Evolutionary conservation across 2,888 invertebrate species (phyloP).

Genomic region (Oscheius sp.): DNA sequence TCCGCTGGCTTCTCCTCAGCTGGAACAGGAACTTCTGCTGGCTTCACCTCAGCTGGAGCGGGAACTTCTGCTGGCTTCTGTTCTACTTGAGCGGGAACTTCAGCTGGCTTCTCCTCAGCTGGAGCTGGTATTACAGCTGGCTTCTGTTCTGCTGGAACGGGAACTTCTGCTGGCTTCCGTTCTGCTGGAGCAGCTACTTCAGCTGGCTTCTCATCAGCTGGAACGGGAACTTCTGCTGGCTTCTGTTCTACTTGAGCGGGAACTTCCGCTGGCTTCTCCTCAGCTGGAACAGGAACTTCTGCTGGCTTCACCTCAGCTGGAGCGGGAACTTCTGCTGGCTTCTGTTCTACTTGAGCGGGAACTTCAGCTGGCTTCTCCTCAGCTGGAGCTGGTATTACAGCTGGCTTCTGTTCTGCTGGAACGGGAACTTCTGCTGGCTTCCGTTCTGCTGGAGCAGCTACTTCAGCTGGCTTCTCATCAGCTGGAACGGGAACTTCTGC

Average conservation of each 20-base stretch:
- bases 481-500: not conserved
- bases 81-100: not conserved
- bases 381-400: not conserved
- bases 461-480: conserved; percentile 2
- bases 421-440: not conserved
- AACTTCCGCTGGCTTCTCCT: conserved; percentile 19
- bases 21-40: not conserved
- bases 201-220: conserved; percentile 7
- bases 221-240: not conserved
- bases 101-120: conserved; percentile 16
- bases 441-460: not conserved
- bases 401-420: not conserved
- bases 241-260: not conserved
- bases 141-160: conserved; percentile 10
- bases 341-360: not conserved
- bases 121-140: not conserved
- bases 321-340: not conserved
- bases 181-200: not conserved
- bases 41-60: conserved; percentile 1
- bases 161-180: not conserved
- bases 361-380: conserved; percentile 3
- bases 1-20: conserved; percentile 13
- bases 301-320: not conserved
- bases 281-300: not conserved
- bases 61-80: conserved; percentile 5